phyloP scores from a whole-genome alignment of 2,113 vertebrate species.

The Tylochromis polylepis region DNA sequence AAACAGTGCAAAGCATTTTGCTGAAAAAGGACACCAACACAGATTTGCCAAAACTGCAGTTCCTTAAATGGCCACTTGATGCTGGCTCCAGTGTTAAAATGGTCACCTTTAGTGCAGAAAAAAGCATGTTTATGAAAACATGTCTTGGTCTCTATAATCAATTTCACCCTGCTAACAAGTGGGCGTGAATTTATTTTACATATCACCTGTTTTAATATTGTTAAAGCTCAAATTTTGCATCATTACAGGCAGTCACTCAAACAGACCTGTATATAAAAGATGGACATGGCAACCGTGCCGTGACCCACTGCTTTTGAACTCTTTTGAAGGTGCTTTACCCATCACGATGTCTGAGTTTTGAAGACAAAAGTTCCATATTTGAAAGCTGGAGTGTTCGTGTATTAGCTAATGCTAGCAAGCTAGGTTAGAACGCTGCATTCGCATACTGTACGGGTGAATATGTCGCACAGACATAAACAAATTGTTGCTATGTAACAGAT shows the following conservation, averaged over 20 bases:
- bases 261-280: neutral
- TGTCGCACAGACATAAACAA: neutral
- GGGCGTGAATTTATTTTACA: neutral
- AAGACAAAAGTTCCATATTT: neutral
- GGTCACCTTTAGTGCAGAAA: neutral
- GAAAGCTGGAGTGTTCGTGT: accelerated
- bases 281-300: neutral
- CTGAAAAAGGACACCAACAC: neutral
- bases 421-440: neutral
- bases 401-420: neutral
- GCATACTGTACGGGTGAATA: neutral
- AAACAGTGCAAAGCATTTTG: neutral
- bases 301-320: neutral
- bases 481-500: neutral
- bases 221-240: neutral
- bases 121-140: neutral
- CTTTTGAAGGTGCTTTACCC: neutral
- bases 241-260: neutral
- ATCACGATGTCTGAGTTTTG: neutral
- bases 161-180: neutral
- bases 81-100: neutral
- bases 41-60: neutral
- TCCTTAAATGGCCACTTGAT: neutral
- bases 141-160: neutral
- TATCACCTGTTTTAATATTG: neutral